Base-by-base conservation (phyloP, 2,113 vertebrate species). In the Dicrurus megarhynchus region DNA sequence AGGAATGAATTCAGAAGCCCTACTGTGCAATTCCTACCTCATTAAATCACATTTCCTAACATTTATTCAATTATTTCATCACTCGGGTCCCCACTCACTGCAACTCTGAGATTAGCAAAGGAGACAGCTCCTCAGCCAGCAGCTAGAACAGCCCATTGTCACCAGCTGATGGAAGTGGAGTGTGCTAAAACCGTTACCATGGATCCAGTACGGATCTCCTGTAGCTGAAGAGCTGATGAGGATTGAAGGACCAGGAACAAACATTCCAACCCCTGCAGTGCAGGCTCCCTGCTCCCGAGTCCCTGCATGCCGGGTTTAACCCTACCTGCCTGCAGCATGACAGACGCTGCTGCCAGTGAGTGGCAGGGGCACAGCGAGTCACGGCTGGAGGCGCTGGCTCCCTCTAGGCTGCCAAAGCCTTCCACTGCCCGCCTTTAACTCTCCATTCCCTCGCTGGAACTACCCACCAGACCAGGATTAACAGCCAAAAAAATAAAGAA, bases 131-230 rank as follows among this genome's bases (percentile, higher is more conserved):
- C 86, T 93, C 94, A 90, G 91, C 65, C 95, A 46, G 89, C 95
- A 93, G 80, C 94, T 37, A 94, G 92, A 91, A 71, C 75, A 96
- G 93, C 93, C 95, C 96, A 80, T 65, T 85, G 93, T 81, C 92
- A 95, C 87, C 94, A 95, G 96, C 95, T 93, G 97, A 96, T 56
- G 39, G 96, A 97, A 94, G 91, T 37, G 91, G 70, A 78, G 97
- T 83, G 80, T 83, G 97, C 93, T 93, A 97, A 97, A 90, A 86
- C 96, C 56, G 97, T 98, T 98, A 97, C 98, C 98, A 98, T 98
- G 98, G 98, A 96, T 98, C 97, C 97, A 50, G 92, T 52, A 91
- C 41, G 93, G 94, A 93, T 96, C 95, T 90, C 97, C 97, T 19
- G 94, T 20, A 95, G 96, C 92, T 65, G 95, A 91, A 95, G 63